Evolutionary conservation across 1,140 invertebrate species (phyloP).

Genomic region (Nephila pilipes): DNA sequence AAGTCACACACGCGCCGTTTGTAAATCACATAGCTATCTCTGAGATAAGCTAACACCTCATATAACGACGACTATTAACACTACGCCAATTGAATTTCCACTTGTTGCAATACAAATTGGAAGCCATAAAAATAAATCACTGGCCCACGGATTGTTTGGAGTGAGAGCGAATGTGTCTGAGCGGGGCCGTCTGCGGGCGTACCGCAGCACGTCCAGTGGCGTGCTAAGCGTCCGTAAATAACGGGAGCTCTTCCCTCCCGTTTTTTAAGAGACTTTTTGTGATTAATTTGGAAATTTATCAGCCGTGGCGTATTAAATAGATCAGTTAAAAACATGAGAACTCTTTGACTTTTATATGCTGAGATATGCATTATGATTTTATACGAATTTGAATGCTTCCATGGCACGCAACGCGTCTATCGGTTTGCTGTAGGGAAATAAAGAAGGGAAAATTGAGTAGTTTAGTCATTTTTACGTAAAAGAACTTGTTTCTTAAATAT

Average conservation of each 20-base stretch:
- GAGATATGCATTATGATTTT: slow-evolving; percentile 60
- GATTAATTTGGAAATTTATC: slow-evolving; percentile 72
- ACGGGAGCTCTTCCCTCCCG: slow-evolving; percentile 17
- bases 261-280: slow-evolving; percentile 59
- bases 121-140: slow-evolving; percentile 76
- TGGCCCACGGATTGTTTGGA: slow-evolving; percentile 23
- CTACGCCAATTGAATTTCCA: slow-evolving; percentile 74
- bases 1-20: slow-evolving; percentile 59
- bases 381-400: slow-evolving; percentile 63
- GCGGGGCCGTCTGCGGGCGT: slow-evolving; percentile 23
- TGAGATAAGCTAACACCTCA: slow-evolving; percentile 68
- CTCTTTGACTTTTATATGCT: slow-evolving; percentile 54
- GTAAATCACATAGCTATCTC: slow-evolving; percentile 62
- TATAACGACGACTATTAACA: slow-evolving; percentile 72
- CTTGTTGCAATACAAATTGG: slow-evolving; percentile 76
- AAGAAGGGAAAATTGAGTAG: not conserved
- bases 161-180: not conserved
- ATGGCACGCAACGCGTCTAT: slow-evolving; percentile 26
- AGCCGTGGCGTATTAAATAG: slow-evolving; percentile 47
- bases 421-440: not conserved
- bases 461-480: not conserved
- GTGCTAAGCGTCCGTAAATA: slow-evolving; percentile 71
- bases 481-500: not conserved
- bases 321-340: slow-evolving; percentile 73
- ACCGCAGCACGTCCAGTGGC: slow-evolving; percentile 45